These are phyloP conservation scores for Leptinotarsa texana DNA, from an alignment of 1,140 invertebrate genomes.

Conservation along the genomic window DNA sequence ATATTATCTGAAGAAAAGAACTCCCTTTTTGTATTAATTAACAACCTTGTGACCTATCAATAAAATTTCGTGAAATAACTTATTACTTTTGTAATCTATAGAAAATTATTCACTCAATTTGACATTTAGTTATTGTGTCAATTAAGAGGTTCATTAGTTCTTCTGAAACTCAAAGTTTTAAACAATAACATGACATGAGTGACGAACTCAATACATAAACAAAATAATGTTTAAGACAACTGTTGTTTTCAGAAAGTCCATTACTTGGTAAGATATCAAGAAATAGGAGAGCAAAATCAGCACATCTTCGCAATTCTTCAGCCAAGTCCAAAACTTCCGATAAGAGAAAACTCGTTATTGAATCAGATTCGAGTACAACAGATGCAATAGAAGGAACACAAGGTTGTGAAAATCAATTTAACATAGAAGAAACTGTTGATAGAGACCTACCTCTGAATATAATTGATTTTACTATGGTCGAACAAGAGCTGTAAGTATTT, in stretches of 20 bases:
- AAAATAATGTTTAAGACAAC: background rate
- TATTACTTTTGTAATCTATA: too few species aligned
- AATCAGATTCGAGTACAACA: slow-evolving; percentile 50
- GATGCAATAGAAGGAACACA: slow-evolving; percentile 28
- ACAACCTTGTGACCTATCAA: too few species aligned
- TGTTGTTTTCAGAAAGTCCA: slow-evolving; percentile 52
- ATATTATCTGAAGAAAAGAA: too few species aligned
- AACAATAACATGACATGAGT: too few species aligned
- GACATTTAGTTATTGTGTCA: too few species aligned
- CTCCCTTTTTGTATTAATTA: too few species aligned
- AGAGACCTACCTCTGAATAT: background rate
- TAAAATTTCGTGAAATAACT: too few species aligned
- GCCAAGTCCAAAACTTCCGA: slow-evolving; percentile 51
- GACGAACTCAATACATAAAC: too few species aligned
- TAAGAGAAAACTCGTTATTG: slow-evolving; percentile 43
- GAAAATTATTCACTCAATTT: too few species aligned
- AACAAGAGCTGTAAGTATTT: slow-evolving; percentile 17
- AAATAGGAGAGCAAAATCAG: slow-evolving; percentile 64
- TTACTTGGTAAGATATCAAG: slow-evolving; percentile 65
- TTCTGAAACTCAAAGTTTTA: too few species aligned
- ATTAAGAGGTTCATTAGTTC: too few species aligned
- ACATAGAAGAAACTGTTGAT: slow-evolving; percentile 15
- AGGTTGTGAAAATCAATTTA: background rate
- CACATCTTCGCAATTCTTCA: slow-evolving; percentile 56
- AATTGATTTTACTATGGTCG: background rate